Evolutionary conservation across 2,888 invertebrate genomes (phyloP).

Genomic region (Hermaeophaga mercurialis): DNA sequence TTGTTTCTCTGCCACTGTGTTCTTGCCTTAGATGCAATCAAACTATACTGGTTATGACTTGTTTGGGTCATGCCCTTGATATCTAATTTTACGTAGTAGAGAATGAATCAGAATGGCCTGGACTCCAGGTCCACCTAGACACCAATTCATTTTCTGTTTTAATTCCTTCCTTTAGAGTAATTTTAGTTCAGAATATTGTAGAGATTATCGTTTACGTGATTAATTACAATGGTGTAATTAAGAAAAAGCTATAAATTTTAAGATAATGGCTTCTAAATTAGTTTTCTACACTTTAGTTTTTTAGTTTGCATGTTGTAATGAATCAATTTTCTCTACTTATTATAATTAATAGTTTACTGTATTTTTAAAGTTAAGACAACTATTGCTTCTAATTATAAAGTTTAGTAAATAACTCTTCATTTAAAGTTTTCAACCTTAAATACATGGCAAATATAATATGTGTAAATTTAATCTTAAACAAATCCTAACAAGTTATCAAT

Average conservation of each 20-base stretch:
- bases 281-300: too few relatives aligned
- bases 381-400: too few relatives aligned
- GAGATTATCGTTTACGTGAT: constrained; percentile 8
- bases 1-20: background rate
- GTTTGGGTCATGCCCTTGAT: constrained; percentile 9
- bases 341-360: too few relatives aligned
- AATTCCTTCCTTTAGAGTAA: constrained; percentile 7
- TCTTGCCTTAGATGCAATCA: constrained; percentile 4
- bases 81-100: background rate
- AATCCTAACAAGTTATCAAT: too few relatives aligned
- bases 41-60: constrained; percentile 14
- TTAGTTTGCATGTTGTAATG: too few relatives aligned
- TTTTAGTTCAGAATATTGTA: constrained; percentile 7
- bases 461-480: too few relatives aligned
- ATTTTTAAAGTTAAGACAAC: too few relatives aligned
- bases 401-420: too few relatives aligned
- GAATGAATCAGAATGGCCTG: background rate
- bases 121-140: background rate
- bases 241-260: constrained; percentile 4
- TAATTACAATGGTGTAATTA: constrained; percentile 4
- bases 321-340: too few relatives aligned
- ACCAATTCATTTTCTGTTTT: background rate
- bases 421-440: too few relatives aligned
- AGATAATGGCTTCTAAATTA: constrained; percentile 3
- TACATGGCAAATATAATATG: too few relatives aligned